A percentile compares a stretch with the other conserved stretches of the same genome.
These are phyloP conservation scores for Hemicentrotus pulcherrimus DNA, from an alignment of 35 echinoderm and acorn worm species.

Conservation along the genomic window DNA sequence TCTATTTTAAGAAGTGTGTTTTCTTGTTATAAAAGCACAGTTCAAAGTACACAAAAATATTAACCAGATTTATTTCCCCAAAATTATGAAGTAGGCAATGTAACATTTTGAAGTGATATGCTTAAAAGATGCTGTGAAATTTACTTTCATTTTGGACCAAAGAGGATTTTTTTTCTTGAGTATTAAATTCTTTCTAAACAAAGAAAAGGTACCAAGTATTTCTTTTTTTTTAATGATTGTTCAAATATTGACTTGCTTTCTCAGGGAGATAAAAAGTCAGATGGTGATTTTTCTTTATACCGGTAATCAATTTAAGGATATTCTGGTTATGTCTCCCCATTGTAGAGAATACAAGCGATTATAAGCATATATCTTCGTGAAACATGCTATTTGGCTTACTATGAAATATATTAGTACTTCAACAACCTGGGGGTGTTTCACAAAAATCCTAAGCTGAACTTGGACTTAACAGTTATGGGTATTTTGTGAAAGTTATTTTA, in stretches of 20 bases:
- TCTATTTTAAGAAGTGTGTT: not conserved
- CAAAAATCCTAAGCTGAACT: too few relatives aligned
- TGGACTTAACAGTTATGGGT: too few relatives aligned
- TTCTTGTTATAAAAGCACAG: not conserved
- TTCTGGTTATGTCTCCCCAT: not conserved
- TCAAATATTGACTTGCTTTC: not conserved
- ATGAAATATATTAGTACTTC: not conserved
- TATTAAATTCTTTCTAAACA: not conserved
- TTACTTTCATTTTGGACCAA: not conserved
- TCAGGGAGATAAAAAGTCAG: not conserved
- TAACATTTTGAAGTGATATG: not conserved
- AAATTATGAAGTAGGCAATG: not conserved
- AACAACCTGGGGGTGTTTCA: not conserved
- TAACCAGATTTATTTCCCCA: not conserved
- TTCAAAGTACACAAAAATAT: not conserved
- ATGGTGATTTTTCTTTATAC: not conserved
- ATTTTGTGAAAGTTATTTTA: too few relatives aligned
- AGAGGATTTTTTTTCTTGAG: not conserved
- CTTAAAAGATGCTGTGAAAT: not conserved
- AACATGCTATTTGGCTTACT: not conserved
- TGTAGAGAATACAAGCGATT: not conserved
- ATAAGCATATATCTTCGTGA: not conserved
- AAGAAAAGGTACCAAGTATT: not conserved
- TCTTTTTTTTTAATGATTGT: not conserved
- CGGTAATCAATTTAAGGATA: not conserved